Base-by-base conservation (phyloP, 2,888 invertebrate genomes). In the Ferrisia virgata region DNA sequence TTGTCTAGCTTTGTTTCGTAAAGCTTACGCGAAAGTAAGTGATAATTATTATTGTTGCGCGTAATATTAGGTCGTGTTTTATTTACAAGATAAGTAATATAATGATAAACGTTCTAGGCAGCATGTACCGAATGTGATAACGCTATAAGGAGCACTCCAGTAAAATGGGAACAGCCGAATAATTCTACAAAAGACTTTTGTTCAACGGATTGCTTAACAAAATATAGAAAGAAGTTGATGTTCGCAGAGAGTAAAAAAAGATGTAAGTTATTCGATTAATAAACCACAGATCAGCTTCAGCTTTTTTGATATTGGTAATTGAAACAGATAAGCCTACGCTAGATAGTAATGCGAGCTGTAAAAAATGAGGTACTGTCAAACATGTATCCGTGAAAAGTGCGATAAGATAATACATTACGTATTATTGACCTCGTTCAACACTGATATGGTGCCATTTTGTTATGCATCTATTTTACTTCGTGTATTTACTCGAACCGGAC, bases 121-220 rank as follows among this genome's bases (percentile, higher is more conserved):
- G 94, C 95, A 79, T 96, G 96, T 88, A 91, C 94, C 85, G 93
- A 94, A 88, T 97, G 96, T 89, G 95, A 95, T 89, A 95, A 94
- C 89, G 94, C 95, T 85, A 95, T 96, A 87, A 90, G 93, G 87
- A 94, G 94, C 79, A 91, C 93, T 85, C 94, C 95, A 85, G 92
- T 90, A 1, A 89, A 89, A 86, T 87, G 90, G 36, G 90, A 90
- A 85, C 88, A 89, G 40, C 88, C 88, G 69, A 89, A 92, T 81
- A 92, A 89, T 33, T 90, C 93, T 86, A 91, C 91, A 86, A 94
- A 94, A 88, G 95, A 95, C 87, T 96, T 95, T 89, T 96, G 96
- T 88, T 95, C 95, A 13, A 91, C 93, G 0, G 93, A 93, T 88
- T 96, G 96, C 88, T 91, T 96, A 88, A 94, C 94, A 87, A 95